These are phyloP conservation scores for Helostoma temminkii DNA, from an alignment of 2,797 vertebrate genomes.

Conservation along the genomic window DNA sequence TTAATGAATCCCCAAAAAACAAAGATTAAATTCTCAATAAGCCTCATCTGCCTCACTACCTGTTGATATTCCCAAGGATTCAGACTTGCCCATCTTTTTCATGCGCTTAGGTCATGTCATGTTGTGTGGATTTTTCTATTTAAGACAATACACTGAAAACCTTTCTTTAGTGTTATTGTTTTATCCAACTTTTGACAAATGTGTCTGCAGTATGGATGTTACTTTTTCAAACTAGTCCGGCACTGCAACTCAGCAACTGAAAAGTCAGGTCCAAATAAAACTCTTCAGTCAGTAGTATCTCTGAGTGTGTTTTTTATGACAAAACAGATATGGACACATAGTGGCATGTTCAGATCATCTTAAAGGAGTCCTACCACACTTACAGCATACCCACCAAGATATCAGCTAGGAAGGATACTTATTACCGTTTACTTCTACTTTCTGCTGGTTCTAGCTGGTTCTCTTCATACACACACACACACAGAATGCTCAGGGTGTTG, in stretches of 20 bases:
- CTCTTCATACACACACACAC: too few relatives aligned
- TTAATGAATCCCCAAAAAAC: constrained; percentile 8
- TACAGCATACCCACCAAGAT: too few relatives aligned
- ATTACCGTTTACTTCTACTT: too few relatives aligned
- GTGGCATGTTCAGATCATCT: background rate
- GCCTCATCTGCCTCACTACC: constrained; percentile 12
- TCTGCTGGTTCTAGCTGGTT: too few relatives aligned
- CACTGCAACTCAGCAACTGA: too few relatives aligned
- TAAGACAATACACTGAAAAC: background rate
- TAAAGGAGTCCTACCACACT: too few relatives aligned
- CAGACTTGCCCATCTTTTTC: constrained; percentile 17
- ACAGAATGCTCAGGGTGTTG: too few relatives aligned
- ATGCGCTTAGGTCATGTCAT: constrained; percentile 1
- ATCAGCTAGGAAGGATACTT: too few relatives aligned
- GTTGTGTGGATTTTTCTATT: constrained; percentile 8
- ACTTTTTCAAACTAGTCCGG: background rate
- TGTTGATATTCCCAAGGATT: constrained; percentile 2
- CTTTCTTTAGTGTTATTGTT: background rate
- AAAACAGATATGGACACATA: background rate
- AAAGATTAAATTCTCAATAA: background rate
- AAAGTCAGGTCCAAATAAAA: too few relatives aligned
- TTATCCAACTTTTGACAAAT: background rate
- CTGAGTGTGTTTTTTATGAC: too few relatives aligned
- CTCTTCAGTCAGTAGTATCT: too few relatives aligned
- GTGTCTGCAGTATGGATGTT: background rate